Base-by-base conservation (phyloP, 2,797 vertebrate species). In the Pantherophis alleghaniensis region DNA sequence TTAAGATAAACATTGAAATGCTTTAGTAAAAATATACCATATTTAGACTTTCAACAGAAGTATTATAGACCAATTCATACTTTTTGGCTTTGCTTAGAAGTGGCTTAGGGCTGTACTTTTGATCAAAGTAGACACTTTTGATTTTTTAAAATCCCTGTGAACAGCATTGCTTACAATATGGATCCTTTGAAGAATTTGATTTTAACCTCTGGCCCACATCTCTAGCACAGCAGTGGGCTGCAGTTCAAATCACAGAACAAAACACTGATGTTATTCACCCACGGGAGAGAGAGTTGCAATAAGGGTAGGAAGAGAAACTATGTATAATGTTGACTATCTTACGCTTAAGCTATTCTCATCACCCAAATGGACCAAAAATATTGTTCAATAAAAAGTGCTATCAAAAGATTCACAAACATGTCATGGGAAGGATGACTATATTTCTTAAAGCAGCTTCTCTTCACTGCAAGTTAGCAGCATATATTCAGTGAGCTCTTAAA, bases 1-100 rank as follows among this genome's bases (percentile, higher is more conserved):
- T 95, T 95, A 90, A 94, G 59, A 66, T 92, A 57, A 93, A 11
- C 61, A 91, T 89, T 96, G 94, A 59, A 93, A 94, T 1, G 22
- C 0, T 53, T 93, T 93, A 96, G 51, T 93, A 92, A 96, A 96
- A 97, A 96, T 95, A 96, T 96, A 63, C 51, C 20, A 88, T 94
- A 83, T 59, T 9, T 92, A 28, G 0, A 0, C 28, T 93, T 83
- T 11, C n/a, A 90, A 91, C 92, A 2, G 7, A 59, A 94, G 90
- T 91, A 86, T 14, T 18, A 89, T 61, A 55, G 51, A 92, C 91
- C 74, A 13, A 53, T 90, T 94, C 18, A 88, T 9, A 20, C 74
- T 9, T 87, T 66, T 94, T 92, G 56, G 86, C 93, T 92, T 86
- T 93, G 28, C 16, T n/a, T 93, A 89, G 53, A 88, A 56, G 66